Percentiles rank a stretch among this genome's conserved stretches.
phyloP scores from a whole-genome alignment of 2,113 vertebrate genomes.

The Cyprinodon brontotheroides region DNA sequence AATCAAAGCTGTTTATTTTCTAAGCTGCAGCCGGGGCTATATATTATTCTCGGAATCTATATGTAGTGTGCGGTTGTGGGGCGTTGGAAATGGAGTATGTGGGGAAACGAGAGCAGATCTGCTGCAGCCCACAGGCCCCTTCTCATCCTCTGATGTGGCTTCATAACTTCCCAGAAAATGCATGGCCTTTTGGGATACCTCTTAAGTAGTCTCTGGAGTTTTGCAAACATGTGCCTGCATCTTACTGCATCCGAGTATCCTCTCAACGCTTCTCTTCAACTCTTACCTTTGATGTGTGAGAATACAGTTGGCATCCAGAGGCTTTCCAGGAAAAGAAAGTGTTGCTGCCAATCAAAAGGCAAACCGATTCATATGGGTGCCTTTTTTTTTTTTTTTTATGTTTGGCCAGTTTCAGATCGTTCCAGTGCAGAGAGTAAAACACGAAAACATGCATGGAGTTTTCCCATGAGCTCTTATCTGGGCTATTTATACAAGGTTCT shows the following conservation, averaged over 20 bases:
- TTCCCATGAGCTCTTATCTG: conserved; percentile 64
- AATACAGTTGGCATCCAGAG: conserved; percentile 24
- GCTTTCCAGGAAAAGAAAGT: conserved; percentile 46
- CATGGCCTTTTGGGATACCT: conserved; percentile 64
- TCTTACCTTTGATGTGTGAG: conserved; percentile 52
- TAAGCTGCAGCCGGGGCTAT: conserved; percentile 25
- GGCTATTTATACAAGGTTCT: conserved; percentile 61
- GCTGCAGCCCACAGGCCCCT: conserved; percentile 67
- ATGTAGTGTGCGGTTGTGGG: conserved; percentile 60
- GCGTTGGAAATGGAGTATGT: conserved; percentile 59
- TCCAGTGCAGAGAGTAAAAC: conserved; percentile 24
- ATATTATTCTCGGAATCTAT: conserved; percentile 57
- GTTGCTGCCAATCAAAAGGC: conserved; percentile 23
- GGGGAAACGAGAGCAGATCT: conserved; percentile 71
- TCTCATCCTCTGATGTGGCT: conserved; percentile 74
- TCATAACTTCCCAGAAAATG: conserved; percentile 62
- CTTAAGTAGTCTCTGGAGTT: conserved; percentile 54
- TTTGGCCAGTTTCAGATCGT: conserved; percentile 19
- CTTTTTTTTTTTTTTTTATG: conserved; percentile 19
- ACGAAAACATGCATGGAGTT: conserved; percentile 31
- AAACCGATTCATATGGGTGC: conserved; percentile 34
- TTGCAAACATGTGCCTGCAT: conserved; percentile 35
- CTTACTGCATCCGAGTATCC: conserved; percentile 9
- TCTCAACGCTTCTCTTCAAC: conserved; percentile 24
- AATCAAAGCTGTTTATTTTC: conserved; percentile 54